Conservation (phyloP, 2,888 invertebrate genomes). For the Xestia sexstrigata region DNA sequence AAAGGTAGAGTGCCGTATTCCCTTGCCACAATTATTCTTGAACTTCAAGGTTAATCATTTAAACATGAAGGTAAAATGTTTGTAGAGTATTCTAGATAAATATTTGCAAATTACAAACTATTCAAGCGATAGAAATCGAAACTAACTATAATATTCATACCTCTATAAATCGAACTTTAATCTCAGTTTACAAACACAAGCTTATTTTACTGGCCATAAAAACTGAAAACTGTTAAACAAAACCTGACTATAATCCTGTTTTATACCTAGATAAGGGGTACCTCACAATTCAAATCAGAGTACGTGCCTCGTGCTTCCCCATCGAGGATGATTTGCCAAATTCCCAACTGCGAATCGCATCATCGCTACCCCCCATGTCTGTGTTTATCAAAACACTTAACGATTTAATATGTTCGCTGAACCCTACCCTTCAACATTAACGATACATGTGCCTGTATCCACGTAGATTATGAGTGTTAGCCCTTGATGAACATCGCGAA, state of each 20-base stretch:
- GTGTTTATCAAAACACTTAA: conserved; percentile 90
- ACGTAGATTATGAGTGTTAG: conserved; percentile 77
- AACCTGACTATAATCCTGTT: conserved; percentile 46
- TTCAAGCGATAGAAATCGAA: conserved; percentile 18
- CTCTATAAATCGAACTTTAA: conserved; percentile 46
- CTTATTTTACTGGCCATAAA: conserved; percentile 29
- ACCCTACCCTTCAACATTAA: conserved; percentile 79
- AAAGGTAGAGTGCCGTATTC: conserved; percentile 56
- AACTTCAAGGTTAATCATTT: neutral
- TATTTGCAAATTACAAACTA: neutral
- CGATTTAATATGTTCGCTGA: conserved; percentile 89
- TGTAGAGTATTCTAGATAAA: neutral
- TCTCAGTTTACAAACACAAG: conserved; percentile 22
- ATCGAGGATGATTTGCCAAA: conserved; percentile 84
- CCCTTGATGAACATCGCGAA: conserved; percentile 64
- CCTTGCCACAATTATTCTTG: conserved; percentile 40
- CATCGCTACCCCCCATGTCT: conserved; percentile 85
- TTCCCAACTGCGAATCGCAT: conserved; percentile 84
- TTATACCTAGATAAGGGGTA: conserved; percentile 60
- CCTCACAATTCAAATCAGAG: conserved; percentile 71
- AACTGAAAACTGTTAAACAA: conserved; percentile 50
- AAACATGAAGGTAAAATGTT: neutral
- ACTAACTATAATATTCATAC: conserved; percentile 23
- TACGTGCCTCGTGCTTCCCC: conserved; percentile 82
- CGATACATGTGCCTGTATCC: conserved; percentile 77